Evolutionary conservation across 2,113 vertebrate genomes (phyloP).

Genomic region (Nyctereutes procyonoides): DNA sequence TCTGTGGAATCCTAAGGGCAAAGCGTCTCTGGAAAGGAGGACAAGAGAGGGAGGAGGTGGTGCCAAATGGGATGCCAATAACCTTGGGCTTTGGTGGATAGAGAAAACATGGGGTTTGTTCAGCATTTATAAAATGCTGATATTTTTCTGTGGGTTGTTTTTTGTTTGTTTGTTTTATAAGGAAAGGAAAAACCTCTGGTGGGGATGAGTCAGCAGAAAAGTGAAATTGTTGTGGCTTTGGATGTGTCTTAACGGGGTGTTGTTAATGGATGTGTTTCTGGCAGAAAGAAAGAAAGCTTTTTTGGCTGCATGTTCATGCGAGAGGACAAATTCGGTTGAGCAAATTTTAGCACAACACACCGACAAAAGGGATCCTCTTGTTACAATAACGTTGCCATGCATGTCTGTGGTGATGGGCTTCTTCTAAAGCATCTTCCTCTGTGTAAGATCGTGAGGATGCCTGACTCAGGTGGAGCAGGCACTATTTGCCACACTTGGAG

Average conservation of each 20-base stretch:
- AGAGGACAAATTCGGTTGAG: neutral
- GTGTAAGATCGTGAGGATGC: neutral
- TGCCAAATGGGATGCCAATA: neutral
- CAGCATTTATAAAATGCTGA: constrained; percentile 22
- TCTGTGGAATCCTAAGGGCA: neutral
- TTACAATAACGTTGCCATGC: neutral
- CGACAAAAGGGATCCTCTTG: neutral
- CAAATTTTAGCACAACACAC: constrained; percentile 9
- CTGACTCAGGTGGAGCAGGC: neutral
- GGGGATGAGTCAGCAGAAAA: neutral
- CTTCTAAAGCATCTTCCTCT: neutral
- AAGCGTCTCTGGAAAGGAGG: neutral
- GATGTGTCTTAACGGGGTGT: neutral
- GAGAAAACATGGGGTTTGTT: neutral
- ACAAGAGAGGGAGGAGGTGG: neutral
- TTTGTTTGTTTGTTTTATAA: neutral
- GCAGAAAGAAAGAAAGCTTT: constrained; percentile 29
- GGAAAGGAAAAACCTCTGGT: neutral
- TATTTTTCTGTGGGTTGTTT: neutral
- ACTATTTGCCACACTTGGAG: neutral
- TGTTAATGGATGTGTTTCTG: neutral
- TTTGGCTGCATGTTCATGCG: neutral
- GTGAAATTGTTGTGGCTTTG: neutral
- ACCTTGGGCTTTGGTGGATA: neutral
- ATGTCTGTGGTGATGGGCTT: neutral